phyloP scores from a whole-genome alignment of 2,113 vertebrate species.

The Bufo bufo region DNA sequence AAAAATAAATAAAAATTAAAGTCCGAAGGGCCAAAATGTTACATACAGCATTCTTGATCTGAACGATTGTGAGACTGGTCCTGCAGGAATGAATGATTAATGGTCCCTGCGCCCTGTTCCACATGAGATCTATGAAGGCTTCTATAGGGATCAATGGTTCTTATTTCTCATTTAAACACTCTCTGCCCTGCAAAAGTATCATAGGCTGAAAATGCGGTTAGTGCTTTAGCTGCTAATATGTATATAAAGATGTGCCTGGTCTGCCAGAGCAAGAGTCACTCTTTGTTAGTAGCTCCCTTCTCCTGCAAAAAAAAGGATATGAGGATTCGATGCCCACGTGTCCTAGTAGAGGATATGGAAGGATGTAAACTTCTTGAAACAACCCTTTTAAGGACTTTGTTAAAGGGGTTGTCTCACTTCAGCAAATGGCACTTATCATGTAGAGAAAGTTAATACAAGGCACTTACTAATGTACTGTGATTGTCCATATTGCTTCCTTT shows the following conservation, averaged over 20 bases:
- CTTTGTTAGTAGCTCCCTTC: too few relatives aligned
- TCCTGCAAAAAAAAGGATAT: too few relatives aligned
- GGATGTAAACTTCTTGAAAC: too few relatives aligned
- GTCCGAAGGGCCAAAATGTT: neutral
- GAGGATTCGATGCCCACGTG: too few relatives aligned
- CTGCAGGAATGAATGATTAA: slow-evolving; percentile 12
- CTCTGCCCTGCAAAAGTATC: neutral
- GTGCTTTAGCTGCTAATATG: neutral
- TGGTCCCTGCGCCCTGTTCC: neutral
- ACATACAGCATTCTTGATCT: slow-evolving; percentile 13
- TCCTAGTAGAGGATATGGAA: too few relatives aligned
- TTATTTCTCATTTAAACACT: neutral
- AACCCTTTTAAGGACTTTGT: too few relatives aligned
- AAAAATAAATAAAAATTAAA: neutral
- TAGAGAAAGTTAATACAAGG: too few relatives aligned
- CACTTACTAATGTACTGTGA: too few relatives aligned
- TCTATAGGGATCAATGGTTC: slow-evolving; percentile 12
- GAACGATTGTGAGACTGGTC: neutral
- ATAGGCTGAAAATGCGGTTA: neutral
- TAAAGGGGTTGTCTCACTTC: too few relatives aligned
- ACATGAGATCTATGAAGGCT: neutral
- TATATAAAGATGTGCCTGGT: neutral
- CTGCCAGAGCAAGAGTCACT: too few relatives aligned
- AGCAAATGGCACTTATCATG: too few relatives aligned
- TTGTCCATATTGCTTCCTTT: too few relatives aligned